A percentile compares a stretch with the other conserved stretches of the same genome.
These are phyloP conservation scores for Ditylenchus weischeri DNA, from an alignment of 2,888 invertebrate genomes.

Conservation along the genomic window DNA sequence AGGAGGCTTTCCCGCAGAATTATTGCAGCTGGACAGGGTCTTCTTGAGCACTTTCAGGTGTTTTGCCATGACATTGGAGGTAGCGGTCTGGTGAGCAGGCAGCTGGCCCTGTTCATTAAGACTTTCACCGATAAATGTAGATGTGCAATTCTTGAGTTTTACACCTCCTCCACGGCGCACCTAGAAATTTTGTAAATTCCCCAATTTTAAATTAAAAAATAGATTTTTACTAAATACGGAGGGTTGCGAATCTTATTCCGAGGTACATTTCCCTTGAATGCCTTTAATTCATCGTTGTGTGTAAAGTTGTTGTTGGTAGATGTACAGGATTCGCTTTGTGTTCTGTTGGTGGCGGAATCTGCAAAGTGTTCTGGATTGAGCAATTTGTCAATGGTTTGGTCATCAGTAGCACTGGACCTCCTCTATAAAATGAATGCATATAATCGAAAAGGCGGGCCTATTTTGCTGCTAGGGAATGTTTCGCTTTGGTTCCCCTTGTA, in stretches of 20 bases:
- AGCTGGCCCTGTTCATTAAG: no score
- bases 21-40: neutral
- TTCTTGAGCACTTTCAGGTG: slow-evolving; percentile 5
- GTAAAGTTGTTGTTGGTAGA: neutral
- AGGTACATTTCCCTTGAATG: no score
- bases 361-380: no score
- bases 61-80: slow-evolving; percentile 1
- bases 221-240: slow-evolving; percentile 14
- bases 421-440: neutral
- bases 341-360: no score
- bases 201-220: no score
- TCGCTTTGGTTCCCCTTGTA: no score
- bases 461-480: no score
- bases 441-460: no score
- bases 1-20: neutral
- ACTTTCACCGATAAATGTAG: neutral
- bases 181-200: no score
- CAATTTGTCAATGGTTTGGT: neutral
- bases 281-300: slow-evolving; percentile 6
- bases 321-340: no score
- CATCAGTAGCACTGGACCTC: neutral
- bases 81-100: neutral
- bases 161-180: slow-evolving; percentile 35
- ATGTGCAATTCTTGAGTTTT: slow-evolving; percentile 26
- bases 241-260: slow-evolving; percentile 26